These are phyloP conservation scores for Tricholaema leucomelas DNA, from an alignment of 2,113 vertebrate species.

Conservation along the genomic window DNA sequence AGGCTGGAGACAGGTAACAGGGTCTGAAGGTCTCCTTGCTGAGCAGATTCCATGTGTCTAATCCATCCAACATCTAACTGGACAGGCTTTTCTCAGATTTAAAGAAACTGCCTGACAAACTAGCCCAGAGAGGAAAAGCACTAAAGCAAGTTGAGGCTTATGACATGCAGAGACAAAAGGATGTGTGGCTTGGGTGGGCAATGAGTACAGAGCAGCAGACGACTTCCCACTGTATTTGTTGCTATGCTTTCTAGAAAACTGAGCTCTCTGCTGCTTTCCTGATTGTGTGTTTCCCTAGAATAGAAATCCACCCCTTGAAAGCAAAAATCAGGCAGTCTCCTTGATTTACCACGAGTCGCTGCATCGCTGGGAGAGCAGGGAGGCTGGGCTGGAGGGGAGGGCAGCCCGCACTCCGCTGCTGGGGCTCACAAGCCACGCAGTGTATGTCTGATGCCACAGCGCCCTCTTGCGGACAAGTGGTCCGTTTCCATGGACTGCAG, in stretches of 20 bases:
- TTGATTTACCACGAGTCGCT: not conserved
- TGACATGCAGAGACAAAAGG: not conserved
- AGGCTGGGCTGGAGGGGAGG: too few species aligned
- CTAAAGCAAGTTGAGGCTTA: too few species aligned
- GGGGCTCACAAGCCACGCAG: not conserved
- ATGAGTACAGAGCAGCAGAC: not conserved
- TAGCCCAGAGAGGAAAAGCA: not conserved
- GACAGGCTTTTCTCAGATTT: not conserved
- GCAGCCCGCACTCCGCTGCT: fast-evolving
- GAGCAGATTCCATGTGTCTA: not conserved
- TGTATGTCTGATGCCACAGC: conserved; percentile 6
- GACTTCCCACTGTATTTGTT: not conserved
- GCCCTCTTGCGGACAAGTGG: conserved; percentile 49
- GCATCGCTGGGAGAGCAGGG: too few species aligned
- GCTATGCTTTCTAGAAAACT: not conserved
- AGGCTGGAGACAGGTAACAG: not conserved
- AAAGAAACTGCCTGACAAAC: not conserved
- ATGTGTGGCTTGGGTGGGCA: fast-evolving
- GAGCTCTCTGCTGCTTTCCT: not conserved
- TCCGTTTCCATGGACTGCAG: conserved; percentile 10
- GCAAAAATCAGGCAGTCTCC: not conserved
- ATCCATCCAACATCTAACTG: not conserved
- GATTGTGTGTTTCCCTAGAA: not conserved
- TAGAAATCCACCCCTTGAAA: not conserved
- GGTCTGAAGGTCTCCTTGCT: not conserved